Base-by-base conservation (phyloP, 1,140 invertebrate genomes). In the Zaprionus lachaisei region DNA sequence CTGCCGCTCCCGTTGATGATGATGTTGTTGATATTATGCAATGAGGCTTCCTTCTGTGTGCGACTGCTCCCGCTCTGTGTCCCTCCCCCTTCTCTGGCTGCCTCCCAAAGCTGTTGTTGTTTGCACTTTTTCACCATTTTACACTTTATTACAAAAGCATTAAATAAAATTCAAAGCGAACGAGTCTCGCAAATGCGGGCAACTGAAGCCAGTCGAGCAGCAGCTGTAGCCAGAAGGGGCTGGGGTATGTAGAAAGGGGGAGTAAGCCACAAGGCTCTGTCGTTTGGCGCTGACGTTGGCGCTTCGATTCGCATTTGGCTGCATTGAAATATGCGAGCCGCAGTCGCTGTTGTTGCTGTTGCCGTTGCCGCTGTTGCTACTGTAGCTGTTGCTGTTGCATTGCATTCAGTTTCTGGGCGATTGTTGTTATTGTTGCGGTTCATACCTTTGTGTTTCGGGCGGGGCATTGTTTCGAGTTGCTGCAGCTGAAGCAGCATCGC, bases 91-190 rank as follows among this genome's bases (percentile, higher is more conserved):
- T 17, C 54, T 60, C 44, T 28, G 15, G 26, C 26, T 72, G 49
- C 49, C 76, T 65, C 75, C 55, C 80, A 38, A 37, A 44, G 79
- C 80, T 73, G 76, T 84, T 89, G 81, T 90, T 89, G 81, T 90
- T 90, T 90, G 85, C 79, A 90, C 86, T 90, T 90, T 90, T 90
- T 89, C 81, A 80, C 79, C 85, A 90, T 90, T 90, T 90, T 90
- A 81, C 85, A 90, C 85, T 90, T 90, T 90, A 90, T 90, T 90
- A 90, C 85, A 90, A 90, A 90, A 85, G 81, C 86, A 90, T 90
- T 90, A 90, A 90, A 90, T 90, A 90, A 90, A 90, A 90, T 90
- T 90, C 85, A 90, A 90, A 90, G 85, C 85, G 85, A 90, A 90
- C 79, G 85, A 77, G 81, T 60, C 81, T 81, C 84, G 71, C 72